Conservation (phyloP, 2,113 vertebrate genomes). For the Seriola rivoliana region DNA sequence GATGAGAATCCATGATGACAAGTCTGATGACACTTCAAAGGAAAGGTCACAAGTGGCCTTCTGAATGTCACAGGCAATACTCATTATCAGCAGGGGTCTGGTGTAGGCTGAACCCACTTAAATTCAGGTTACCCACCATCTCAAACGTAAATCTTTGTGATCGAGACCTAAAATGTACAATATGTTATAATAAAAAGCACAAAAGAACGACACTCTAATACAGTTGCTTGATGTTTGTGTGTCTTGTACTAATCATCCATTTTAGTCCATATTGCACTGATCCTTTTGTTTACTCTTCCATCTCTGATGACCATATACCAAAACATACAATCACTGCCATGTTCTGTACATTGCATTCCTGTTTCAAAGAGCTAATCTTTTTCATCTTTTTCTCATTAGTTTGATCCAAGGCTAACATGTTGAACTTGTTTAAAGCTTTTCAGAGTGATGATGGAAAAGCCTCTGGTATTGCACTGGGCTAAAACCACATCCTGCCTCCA, state of each 20-base stretch:
- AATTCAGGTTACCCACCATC: slow-evolving; percentile 12
- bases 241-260: slow-evolving; percentile 36
- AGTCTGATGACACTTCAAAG: slow-evolving; percentile 69
- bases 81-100: slow-evolving; percentile 50
- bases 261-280: slow-evolving; percentile 38
- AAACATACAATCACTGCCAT: slow-evolving; percentile 66
- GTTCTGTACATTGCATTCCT: slow-evolving; percentile 58
- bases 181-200: not conserved
- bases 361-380: slow-evolving; percentile 60
- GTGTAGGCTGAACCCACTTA: slow-evolving; percentile 7
- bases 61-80: slow-evolving; percentile 60
- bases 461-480: slow-evolving; percentile 50
- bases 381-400: slow-evolving; percentile 65
- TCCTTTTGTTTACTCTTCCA: slow-evolving; percentile 58
- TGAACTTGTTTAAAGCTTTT: slow-evolving; percentile 75
- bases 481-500: slow-evolving; percentile 75
- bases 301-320: slow-evolving; percentile 57
- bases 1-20: slow-evolving; percentile 71
- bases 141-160: slow-evolving; percentile 7
- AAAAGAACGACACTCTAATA: not conserved
- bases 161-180: not conserved
- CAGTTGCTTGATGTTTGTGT: not conserved
- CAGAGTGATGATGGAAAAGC: slow-evolving; percentile 69
- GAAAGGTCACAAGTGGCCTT: slow-evolving; percentile 71
- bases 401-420: slow-evolving; percentile 69